These are phyloP conservation scores for Ardeotis arabs DNA, from an alignment of 2,113 vertebrate genomes.

Conservation along the genomic window DNA sequence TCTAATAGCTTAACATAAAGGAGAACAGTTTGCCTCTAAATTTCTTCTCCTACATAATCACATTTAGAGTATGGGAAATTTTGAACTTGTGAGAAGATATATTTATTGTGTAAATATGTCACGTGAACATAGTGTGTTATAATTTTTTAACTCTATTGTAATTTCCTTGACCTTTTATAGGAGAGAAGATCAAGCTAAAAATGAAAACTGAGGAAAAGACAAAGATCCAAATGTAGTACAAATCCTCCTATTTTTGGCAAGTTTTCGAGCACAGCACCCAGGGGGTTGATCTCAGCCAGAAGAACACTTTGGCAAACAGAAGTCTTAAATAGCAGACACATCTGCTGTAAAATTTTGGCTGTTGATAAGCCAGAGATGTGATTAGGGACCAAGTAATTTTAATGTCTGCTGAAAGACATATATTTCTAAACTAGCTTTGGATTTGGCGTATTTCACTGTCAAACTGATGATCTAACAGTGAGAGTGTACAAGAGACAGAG, in stretches of 20 bases:
- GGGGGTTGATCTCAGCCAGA: slow-evolving; percentile 24
- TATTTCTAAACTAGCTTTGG: neutral
- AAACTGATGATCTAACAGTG: slow-evolving; percentile 10
- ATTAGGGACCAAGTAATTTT: slow-evolving; percentile 21
- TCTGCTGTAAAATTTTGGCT: slow-evolving; percentile 59
- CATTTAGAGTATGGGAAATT: neutral
- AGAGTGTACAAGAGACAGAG: neutral
- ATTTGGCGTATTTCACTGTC: slow-evolving; percentile 22
- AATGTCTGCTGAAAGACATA: neutral
- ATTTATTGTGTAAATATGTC: neutral
- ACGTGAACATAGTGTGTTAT: neutral
- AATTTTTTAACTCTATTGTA: neutral
- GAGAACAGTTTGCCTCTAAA: neutral
- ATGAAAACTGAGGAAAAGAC: neutral
- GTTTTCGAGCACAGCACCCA: neutral
- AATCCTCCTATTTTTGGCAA: neutral
- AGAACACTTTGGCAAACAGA: slow-evolving; percentile 42
- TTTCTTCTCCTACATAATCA: neutral
- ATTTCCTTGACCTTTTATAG: neutral
- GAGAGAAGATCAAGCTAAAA: neutral
- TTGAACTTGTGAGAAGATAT: neutral
- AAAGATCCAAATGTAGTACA: neutral
- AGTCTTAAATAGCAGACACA: slow-evolving; percentile 20
- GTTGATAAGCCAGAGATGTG: slow-evolving; percentile 17
- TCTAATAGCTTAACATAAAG: neutral